Percentiles rank a stretch among this genome's conserved stretches.
Evolutionary conservation across 92 coral and sea anemone species (phyloP).

Genomic region (Umimayanthus chanpuru): DNA sequence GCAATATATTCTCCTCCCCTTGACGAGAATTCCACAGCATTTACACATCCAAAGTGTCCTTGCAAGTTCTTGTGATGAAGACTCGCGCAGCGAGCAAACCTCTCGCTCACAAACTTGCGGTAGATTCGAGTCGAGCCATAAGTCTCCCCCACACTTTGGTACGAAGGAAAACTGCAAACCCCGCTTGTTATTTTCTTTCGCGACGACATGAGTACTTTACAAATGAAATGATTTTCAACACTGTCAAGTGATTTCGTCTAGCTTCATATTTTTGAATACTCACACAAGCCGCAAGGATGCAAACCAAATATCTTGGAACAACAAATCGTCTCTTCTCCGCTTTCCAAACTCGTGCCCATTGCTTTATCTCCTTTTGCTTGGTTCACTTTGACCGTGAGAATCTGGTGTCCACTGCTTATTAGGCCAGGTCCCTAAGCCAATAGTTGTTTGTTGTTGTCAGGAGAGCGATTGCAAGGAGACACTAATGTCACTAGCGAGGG

Average conservation of each 20-base stretch:
- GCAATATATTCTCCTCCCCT: constrained; percentile 90
- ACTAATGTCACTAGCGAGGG: too few relatives aligned
- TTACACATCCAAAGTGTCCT: constrained; percentile 96
- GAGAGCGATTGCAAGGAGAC: constrained; percentile 27
- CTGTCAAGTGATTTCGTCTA: constrained; percentile 3
- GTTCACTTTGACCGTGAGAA: not conserved
- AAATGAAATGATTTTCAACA: not conserved
- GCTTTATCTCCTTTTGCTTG: not conserved
- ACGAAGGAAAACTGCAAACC: constrained; percentile 55
- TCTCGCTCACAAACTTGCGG: constrained; percentile 67
- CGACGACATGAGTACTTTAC: not conserved
- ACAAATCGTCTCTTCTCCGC: not conserved
- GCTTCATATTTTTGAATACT: not conserved
- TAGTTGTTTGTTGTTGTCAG: constrained; percentile 61
- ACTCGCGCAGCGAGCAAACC: constrained; percentile 64
- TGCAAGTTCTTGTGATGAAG: constrained; percentile 75
- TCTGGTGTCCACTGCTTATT: not conserved
- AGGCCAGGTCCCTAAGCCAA: constrained; percentile 54
- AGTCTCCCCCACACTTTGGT: constrained; percentile 59
- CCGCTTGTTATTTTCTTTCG: not conserved
- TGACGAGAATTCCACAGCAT: constrained; percentile 91
- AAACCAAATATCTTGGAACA: too few relatives aligned
- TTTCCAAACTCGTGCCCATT: not conserved
- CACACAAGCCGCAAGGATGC: too few relatives aligned
- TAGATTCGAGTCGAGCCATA: constrained; percentile 57